Conservation (phyloP, 2,888 invertebrate genomes). For the Tenthredo amoena region DNA sequence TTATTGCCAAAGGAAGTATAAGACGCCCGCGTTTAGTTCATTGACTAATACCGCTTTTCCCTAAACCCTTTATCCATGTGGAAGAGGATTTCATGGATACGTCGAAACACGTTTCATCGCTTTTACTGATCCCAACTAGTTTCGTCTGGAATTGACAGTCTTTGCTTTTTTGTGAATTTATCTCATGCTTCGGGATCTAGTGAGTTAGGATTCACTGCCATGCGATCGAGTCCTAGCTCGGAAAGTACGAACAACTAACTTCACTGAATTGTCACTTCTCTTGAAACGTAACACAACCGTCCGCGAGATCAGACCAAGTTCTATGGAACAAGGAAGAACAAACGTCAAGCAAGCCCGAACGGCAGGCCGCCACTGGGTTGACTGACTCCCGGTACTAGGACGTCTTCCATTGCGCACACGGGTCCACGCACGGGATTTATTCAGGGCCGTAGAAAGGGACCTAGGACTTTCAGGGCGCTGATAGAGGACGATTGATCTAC, state of each 20-base stretch:
- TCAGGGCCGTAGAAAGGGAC: conserved; percentile 51
- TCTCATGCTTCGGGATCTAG: neutral
- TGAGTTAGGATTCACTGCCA: neutral
- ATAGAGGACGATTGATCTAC: neutral
- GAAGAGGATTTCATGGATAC: neutral
- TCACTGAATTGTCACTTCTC: conserved; percentile 9
- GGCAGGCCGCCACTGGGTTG: conserved; percentile 74
- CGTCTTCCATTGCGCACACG: conserved; percentile 32
- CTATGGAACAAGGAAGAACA: conserved; percentile 46
- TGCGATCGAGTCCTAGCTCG: neutral
- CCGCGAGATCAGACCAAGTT: conserved; percentile 56
- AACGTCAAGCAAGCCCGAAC: conserved; percentile 45
- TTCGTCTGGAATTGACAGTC: neutral
- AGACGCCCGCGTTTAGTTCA: neutral
- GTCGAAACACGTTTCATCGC: neutral
- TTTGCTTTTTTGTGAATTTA: neutral
- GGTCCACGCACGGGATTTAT: conserved; percentile 45
- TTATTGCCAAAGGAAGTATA: neutral
- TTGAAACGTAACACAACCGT: conserved; percentile 20
- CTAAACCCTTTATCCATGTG: neutral
- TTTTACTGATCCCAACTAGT: neutral
- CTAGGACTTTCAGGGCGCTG: neutral
- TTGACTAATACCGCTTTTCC: neutral
- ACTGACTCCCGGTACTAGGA: conserved; percentile 74
- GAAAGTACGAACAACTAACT: neutral